Evolutionary conservation across 2,888 invertebrate species (phyloP).

Genomic region (Parnassius mnemosyne): DNA sequence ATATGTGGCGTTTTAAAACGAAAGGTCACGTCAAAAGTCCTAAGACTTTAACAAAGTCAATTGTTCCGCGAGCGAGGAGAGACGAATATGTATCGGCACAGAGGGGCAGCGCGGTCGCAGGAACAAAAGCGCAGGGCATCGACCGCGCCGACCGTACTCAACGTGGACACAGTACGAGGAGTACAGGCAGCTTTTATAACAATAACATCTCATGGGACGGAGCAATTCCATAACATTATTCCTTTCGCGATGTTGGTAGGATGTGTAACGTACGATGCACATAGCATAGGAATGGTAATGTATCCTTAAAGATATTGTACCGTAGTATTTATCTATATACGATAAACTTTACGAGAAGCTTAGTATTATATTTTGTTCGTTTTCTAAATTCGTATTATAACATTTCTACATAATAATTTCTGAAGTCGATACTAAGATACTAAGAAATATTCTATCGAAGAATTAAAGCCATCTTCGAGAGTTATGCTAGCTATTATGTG

Average conservation of each 20-base stretch:
- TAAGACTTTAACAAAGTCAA: slow-evolving; percentile 46
- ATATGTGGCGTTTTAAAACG: slow-evolving; percentile 32
- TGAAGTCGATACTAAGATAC: too few relatives aligned
- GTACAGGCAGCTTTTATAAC: slow-evolving; percentile 19
- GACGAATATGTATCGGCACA: slow-evolving; percentile 27
- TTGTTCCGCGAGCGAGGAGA: slow-evolving; percentile 41
- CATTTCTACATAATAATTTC: too few relatives aligned
- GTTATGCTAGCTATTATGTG: too few relatives aligned
- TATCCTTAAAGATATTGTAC: too few relatives aligned
- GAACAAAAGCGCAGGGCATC: slow-evolving; percentile 67
- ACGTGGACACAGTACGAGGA: slow-evolving; percentile 1
- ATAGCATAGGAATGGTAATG: too few relatives aligned
- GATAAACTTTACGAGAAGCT: too few relatives aligned
- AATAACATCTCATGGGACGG: slow-evolving; percentile 12
- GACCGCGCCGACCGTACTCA: slow-evolving; percentile 38
- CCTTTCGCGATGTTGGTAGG: background rate
- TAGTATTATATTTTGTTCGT: too few relatives aligned
- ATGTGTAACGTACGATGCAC: too few relatives aligned
- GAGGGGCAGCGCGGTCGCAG: slow-evolving; percentile 41
- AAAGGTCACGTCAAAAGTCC: slow-evolving; percentile 43
- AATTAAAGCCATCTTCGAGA: too few relatives aligned
- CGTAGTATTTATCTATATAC: too few relatives aligned
- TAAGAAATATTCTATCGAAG: too few relatives aligned
- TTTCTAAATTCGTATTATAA: too few relatives aligned
- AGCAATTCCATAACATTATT: background rate